Evolutionary conservation across 2,113 vertebrate genomes (phyloP).

Genomic region (Paradoxurus hermaphroditus): DNA sequence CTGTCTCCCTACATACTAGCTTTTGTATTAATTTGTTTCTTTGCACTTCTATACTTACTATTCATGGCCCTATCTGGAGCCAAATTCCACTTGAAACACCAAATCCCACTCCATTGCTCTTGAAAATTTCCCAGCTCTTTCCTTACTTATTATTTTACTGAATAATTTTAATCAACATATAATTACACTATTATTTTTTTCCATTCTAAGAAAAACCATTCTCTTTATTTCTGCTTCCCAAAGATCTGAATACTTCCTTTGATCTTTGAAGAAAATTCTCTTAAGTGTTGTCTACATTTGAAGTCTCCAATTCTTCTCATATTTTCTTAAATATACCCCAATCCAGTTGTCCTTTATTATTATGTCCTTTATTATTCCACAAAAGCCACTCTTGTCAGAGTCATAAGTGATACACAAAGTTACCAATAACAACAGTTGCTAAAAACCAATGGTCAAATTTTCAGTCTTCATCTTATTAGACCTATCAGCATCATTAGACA

Average conservation of each 20-base stretch:
- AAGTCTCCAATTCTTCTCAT: not conserved
- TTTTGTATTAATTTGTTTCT: not conserved
- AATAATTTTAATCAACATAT: not conserved
- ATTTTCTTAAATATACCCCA: not conserved
- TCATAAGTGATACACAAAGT: not conserved
- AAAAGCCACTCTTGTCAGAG: not conserved
- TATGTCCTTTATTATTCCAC: not conserved
- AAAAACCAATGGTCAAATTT: not conserved
- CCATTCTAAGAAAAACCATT: not conserved
- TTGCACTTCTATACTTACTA: not conserved
- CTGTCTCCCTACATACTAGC: not conserved
- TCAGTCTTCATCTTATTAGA: not conserved
- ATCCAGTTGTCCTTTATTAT: not conserved
- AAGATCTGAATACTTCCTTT: constrained; percentile 40
- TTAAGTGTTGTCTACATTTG: not conserved
- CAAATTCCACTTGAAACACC: not conserved
- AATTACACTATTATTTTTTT: not conserved
- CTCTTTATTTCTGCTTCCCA: not conserved
- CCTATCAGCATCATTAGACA: not conserved
- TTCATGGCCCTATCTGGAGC: not conserved
- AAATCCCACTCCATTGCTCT: not conserved
- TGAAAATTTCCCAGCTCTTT: not conserved
- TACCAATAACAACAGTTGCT: not conserved
- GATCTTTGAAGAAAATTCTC: constrained; percentile 35
- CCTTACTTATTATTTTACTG: not conserved